phyloP scores from a whole-genome alignment of 2,797 vertebrate species.

The Anas capensis region DNA sequence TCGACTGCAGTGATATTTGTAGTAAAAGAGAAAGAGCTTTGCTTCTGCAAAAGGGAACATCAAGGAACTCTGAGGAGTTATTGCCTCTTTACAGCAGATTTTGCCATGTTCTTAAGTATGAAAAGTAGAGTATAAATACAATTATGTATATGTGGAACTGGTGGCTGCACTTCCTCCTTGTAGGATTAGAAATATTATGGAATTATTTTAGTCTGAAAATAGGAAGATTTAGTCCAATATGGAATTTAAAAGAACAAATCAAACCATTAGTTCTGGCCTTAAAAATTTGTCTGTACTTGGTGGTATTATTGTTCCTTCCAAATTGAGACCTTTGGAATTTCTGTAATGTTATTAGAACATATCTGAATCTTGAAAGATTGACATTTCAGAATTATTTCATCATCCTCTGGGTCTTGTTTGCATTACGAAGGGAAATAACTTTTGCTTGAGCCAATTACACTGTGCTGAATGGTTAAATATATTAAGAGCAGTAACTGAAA shows the following conservation, averaged over 20 bases:
- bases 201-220: slow-evolving; percentile 8
- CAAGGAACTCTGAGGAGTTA: not conserved
- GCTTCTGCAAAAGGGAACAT: not conserved
- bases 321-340: slow-evolving; percentile 46
- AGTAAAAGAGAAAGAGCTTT: not conserved
- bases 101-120: not conserved
- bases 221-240: not conserved
- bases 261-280: not conserved
- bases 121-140: not conserved
- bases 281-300: slow-evolving; percentile 55
- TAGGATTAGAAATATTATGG: not conserved
- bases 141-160: not conserved
- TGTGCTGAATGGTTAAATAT: slow-evolving; percentile 56
- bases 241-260: slow-evolving; percentile 5
- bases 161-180: not conserved
- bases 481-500: slow-evolving; percentile 57
- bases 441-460: slow-evolving; percentile 62
- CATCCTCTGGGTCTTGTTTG: slow-evolving; percentile 65
- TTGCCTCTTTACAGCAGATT: not conserved
- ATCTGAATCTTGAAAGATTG: slow-evolving; percentile 64
- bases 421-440: slow-evolving; percentile 55
- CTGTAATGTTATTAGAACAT: slow-evolving; percentile 68
- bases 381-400: slow-evolving; percentile 68
- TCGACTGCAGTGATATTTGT: not conserved
- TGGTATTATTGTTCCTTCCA: slow-evolving; percentile 60